These are phyloP conservation scores for Henricia sp. DNA, from an alignment of 53 echinoderm and acorn worm genomes.

Conservation along the genomic window DNA sequence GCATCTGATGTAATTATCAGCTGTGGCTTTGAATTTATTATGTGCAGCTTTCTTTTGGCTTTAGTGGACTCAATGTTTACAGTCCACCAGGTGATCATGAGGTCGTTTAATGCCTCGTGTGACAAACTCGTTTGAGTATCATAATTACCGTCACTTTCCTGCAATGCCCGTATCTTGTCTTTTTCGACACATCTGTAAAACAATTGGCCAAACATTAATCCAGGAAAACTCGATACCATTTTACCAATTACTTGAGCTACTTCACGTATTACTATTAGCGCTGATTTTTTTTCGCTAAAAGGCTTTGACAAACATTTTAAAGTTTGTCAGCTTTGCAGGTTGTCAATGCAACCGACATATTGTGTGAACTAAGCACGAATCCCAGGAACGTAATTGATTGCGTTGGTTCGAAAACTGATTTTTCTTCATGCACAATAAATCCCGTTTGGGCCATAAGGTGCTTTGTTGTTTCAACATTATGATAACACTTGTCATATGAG, in stretches of 20 bases:
- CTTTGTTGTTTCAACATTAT: constrained; percentile 2
- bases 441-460: constrained; percentile 1
- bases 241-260: neutral
- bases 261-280: neutral
- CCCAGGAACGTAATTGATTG: constrained; percentile 37
- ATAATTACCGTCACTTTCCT: neutral
- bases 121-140: neutral
- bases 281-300: neutral
- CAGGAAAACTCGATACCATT: too few species aligned
- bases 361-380: constrained; percentile 22
- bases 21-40: neutral
- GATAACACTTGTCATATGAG: constrained; percentile 5
- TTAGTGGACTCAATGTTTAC: neutral
- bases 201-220: too few species aligned
- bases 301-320: neutral
- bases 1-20: constrained; percentile 9
- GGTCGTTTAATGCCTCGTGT: neutral
- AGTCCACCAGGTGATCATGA: constrained; percentile 25
- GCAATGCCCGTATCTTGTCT: neutral
- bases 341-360: neutral
- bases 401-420: constrained; percentile 38
- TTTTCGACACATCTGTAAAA: too few species aligned
- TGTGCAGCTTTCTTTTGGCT: neutral
- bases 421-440: constrained; percentile 41
- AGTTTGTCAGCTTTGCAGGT: neutral